Conservation (phyloP, 1,140 invertebrate species). For the Dinoponera quadriceps region DNA sequence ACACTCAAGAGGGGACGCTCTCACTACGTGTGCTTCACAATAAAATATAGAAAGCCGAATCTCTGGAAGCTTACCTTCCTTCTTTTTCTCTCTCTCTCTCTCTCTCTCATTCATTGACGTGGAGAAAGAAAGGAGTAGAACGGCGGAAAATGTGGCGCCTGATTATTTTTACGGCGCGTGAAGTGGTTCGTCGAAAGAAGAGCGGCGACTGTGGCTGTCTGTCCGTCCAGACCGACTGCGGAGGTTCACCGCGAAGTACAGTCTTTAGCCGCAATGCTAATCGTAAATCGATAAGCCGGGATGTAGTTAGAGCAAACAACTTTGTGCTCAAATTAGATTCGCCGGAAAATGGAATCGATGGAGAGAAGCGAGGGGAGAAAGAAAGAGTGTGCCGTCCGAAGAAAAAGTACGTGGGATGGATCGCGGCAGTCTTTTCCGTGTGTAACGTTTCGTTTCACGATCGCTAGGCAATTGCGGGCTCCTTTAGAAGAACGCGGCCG, state of each 20-base stretch:
- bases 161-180: constrained; percentile 55
- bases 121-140: background rate
- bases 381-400: background rate
- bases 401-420: constrained; percentile 26
- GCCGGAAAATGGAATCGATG: constrained; percentile 45
- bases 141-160: background rate
- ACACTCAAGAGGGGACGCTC: background rate
- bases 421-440: background rate
- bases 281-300: constrained; percentile 67
- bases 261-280: constrained; percentile 55
- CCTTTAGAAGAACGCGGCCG: constrained; percentile 6
- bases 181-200: constrained; percentile 22
- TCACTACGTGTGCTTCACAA: background rate
- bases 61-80: constrained; percentile 41
- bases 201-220: constrained; percentile 1
- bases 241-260: background rate
- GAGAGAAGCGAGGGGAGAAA: background rate
- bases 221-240: background rate
- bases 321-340: constrained; percentile 56
- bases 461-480: constrained; percentile 29
- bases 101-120: background rate
- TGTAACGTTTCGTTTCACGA: constrained; percentile 36
- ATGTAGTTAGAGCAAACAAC: constrained; percentile 52
- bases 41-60: constrained; percentile 36
- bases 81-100: background rate